Percentiles rank a stretch among this genome's conserved stretches.
Conservation (phyloP, 2,797 vertebrate species). For the Geotria australis region DNA sequence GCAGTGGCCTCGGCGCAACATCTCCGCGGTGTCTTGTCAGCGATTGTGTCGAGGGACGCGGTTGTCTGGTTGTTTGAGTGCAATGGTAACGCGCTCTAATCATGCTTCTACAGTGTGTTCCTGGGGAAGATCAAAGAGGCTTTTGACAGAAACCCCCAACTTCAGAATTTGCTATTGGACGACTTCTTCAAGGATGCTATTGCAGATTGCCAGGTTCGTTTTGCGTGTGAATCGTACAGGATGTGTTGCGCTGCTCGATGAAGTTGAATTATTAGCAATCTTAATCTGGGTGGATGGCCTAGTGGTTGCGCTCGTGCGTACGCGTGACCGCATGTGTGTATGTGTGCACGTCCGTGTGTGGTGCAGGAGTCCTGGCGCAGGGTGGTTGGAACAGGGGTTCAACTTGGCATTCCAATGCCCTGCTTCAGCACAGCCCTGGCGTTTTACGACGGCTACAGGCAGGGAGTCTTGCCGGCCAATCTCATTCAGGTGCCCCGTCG, state of each 20-base stretch:
- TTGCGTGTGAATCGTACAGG: not conserved
- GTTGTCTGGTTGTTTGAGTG: too few relatives aligned
- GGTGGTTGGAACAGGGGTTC: slow-evolving; percentile 40
- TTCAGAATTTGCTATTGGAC: slow-evolving; percentile 63
- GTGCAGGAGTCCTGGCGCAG: slow-evolving; percentile 54
- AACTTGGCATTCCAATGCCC: slow-evolving; percentile 74
- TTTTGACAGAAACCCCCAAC: slow-evolving; percentile 36
- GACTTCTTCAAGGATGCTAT: slow-evolving; percentile 54
- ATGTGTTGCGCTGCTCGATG: too few relatives aligned
- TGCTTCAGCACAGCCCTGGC: slow-evolving; percentile 83
- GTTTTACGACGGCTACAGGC: slow-evolving; percentile 85
- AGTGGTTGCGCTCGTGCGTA: too few relatives aligned
- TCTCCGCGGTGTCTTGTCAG: too few relatives aligned
- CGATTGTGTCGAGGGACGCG: too few relatives aligned
- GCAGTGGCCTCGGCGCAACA: too few relatives aligned
- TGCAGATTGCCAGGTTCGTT: slow-evolving; percentile 48
- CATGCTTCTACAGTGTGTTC: slow-evolving; percentile 32
- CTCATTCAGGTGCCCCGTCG: slow-evolving; percentile 41
- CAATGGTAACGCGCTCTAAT: too few relatives aligned
- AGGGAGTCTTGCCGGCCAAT: slow-evolving; percentile 52
- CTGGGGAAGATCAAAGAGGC: slow-evolving; percentile 89
- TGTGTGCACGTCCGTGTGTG: not conserved
- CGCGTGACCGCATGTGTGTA: too few relatives aligned
- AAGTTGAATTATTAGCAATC: not conserved
- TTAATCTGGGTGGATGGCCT: not conserved